Evolutionary conservation across 92 coral and sea anemone species (phyloP).

Genomic region (Siderastrea siderea): DNA sequence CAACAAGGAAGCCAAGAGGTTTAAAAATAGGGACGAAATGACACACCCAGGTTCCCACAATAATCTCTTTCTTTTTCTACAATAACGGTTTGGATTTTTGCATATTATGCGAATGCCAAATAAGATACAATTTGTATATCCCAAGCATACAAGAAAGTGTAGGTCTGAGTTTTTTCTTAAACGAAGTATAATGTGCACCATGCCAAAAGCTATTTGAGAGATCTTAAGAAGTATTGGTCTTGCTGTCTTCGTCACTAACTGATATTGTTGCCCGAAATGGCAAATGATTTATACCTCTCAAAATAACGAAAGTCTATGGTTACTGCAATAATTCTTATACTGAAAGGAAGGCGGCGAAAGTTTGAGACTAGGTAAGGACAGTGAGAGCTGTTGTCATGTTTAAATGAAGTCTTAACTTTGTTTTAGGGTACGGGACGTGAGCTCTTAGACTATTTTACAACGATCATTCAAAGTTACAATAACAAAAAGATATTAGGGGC

Average conservation of each 20-base stretch:
- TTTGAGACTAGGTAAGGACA: not conserved
- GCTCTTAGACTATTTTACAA: not conserved
- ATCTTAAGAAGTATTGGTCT: slow-evolving; percentile 26
- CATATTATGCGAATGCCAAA: not conserved
- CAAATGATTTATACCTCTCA: not conserved
- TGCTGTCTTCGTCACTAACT: not conserved
- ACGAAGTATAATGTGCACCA: not conserved
- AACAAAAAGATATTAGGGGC: no score
- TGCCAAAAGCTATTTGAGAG: slow-evolving; percentile 7
- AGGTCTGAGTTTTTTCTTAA: not conserved
- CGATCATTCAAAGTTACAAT: not conserved
- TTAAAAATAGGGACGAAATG: not conserved
- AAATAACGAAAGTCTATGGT: not conserved
- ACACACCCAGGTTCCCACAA: not conserved
- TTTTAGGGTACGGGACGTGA: not conserved
- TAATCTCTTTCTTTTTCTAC: not conserved
- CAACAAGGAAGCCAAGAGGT: not conserved
- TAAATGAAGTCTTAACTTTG: not conserved
- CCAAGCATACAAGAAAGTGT: not conserved
- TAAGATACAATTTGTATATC: not conserved
- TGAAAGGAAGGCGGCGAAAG: not conserved
- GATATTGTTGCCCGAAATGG: slow-evolving; percentile 19
- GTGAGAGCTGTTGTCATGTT: not conserved
- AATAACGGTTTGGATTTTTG: not conserved
- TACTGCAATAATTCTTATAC: not conserved